Conservation (phyloP, 2,113 vertebrate species). For the Grallaria varia region DNA sequence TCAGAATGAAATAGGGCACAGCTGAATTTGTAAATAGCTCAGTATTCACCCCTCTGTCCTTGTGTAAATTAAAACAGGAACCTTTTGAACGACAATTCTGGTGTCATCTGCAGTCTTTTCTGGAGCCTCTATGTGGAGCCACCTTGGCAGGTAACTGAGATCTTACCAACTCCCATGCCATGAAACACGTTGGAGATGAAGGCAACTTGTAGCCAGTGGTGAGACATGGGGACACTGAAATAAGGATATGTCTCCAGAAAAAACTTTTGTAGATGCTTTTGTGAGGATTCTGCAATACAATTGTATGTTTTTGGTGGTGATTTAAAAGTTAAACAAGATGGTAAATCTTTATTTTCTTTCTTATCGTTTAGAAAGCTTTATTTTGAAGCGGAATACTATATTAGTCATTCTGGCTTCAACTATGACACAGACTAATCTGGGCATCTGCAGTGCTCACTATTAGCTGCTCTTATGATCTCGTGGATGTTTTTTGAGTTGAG, state of each 20-base stretch:
- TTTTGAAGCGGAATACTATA: neutral
- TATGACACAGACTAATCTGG: neutral
- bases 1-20: slow-evolving; percentile 39
- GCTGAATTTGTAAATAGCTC: slow-evolving; percentile 56
- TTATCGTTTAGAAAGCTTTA: neutral
- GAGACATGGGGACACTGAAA: neutral
- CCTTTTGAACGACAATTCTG: neutral
- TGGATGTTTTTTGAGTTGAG: neutral
- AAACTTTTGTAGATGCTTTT: neutral
- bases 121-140: neutral
- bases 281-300: neutral
- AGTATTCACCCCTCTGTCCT: slow-evolving; percentile 24
- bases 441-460: neutral
- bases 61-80: slow-evolving; percentile 45
- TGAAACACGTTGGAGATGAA: neutral
- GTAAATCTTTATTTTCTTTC: neutral
- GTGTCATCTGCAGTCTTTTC: neutral
- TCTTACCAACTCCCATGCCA: neutral
- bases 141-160: neutral
- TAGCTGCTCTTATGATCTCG: neutral
- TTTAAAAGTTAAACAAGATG: slow-evolving; percentile 16
- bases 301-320: neutral
- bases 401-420: neutral
- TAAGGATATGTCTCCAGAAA: neutral
- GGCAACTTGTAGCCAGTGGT: neutral